Evolutionary conservation across 1,140 invertebrate species (phyloP).

Genomic region (Macrosteles quadrilineatus): DNA sequence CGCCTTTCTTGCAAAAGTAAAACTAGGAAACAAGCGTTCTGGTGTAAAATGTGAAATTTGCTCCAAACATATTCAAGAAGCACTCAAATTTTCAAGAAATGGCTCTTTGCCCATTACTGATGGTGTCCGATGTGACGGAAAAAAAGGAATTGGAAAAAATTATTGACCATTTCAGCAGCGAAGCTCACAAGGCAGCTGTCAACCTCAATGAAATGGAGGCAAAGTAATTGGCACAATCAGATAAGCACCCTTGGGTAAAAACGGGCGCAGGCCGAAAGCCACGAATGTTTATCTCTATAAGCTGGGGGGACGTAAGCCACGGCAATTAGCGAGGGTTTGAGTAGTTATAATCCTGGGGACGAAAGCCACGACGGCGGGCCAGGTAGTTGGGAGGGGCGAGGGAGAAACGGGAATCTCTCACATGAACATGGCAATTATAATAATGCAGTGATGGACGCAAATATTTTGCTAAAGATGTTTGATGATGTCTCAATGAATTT

Average conservation of each 20-base stretch:
- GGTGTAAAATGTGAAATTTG: conserved; percentile 1
- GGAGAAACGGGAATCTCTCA: too few species aligned
- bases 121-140: conserved; percentile 4
- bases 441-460: too few species aligned
- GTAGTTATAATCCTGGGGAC: too few species aligned
- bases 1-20: conserved; percentile 12
- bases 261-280: too few species aligned
- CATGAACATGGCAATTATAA: too few species aligned
- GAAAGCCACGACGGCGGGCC: too few species aligned
- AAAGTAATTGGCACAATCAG: conserved; percentile 8
- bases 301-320: too few species aligned
- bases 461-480: too few species aligned
- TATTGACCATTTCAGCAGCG: background rate
- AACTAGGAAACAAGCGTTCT: conserved; percentile 5
- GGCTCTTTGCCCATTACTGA: conserved; percentile 9
- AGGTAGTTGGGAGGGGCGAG: too few species aligned
- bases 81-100: conserved; percentile 23
- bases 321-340: too few species aligned
- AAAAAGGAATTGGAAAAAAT: conserved; percentile 2
- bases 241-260: conserved; percentile 29
- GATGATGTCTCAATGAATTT: too few species aligned
- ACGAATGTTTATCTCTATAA: too few species aligned
- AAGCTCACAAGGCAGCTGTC: background rate
- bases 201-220: background rate
- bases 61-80: conserved; percentile 15